Evolutionary conservation across 2,797 vertebrate genomes (phyloP).

Genomic region (Uromys caudimaculatus): DNA sequence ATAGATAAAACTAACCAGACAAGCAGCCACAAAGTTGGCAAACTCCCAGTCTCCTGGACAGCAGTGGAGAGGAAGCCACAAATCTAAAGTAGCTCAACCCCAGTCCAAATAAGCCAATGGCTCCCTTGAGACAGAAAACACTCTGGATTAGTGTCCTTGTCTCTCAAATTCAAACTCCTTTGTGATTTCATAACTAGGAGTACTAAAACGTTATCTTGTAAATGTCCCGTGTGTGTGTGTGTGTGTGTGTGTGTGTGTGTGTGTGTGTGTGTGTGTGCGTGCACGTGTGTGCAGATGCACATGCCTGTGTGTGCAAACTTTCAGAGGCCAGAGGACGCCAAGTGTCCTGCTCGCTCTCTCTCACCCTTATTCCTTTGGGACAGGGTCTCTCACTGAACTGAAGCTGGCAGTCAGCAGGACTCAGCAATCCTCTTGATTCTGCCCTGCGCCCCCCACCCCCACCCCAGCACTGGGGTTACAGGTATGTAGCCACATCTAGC

Average conservation of each 20-base stretch:
- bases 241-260: not conserved
- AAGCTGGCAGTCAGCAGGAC: not conserved
- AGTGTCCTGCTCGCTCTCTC: not conserved
- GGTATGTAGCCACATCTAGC: not conserved
- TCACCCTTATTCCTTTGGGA: not conserved
- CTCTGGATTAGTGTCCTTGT: not conserved
- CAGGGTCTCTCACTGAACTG: not conserved
- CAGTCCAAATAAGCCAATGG: not conserved
- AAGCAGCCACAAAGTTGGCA: not conserved
- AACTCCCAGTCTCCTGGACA: not conserved
- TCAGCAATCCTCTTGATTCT: not conserved
- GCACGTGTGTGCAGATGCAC: not conserved
- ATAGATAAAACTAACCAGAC: not conserved
- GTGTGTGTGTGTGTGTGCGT: not conserved
- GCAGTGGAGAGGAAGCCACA: not conserved
- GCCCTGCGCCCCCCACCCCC: not conserved
- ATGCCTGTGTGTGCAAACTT: not conserved
- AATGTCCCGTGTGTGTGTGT: not conserved
- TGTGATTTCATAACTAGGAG: conserved; percentile 6
- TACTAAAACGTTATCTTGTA: conserved; percentile 1
- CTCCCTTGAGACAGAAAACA: not conserved
- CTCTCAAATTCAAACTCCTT: conserved; percentile 46
- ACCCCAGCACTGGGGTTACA: not conserved
- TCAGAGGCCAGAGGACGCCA: not conserved
- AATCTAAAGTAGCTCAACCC: conserved; percentile 5